Conservation (phyloP, 2,888 invertebrate species). For the Chymomyza amoena region DNA sequence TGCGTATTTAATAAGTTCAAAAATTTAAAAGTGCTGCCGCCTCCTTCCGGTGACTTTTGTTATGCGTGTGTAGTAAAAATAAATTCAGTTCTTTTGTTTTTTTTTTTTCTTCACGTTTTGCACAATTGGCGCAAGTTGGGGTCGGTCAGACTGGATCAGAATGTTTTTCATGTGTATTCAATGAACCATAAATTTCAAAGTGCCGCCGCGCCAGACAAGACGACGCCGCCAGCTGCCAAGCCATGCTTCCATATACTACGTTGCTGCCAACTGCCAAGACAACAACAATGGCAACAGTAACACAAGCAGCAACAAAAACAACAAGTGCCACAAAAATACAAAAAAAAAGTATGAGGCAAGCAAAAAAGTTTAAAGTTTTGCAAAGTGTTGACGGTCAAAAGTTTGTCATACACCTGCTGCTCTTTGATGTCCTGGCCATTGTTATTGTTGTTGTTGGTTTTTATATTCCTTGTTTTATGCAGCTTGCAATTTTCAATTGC, state of each 20-base stretch:
- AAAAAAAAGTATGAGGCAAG: conserved; percentile 4
- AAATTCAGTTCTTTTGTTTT: conserved; percentile 51
- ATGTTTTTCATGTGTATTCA: conserved; percentile 72
- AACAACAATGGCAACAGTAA: not conserved
- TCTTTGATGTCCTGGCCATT: not conserved
- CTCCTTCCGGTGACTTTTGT: conserved; percentile 7
- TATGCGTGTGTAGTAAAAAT: conserved; percentile 36
- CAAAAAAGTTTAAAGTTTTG: not conserved
- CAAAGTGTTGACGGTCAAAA: not conserved
- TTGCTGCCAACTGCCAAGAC: conserved; percentile 18
- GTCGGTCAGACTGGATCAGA: conserved; percentile 35
- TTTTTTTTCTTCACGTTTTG: conserved; percentile 36
- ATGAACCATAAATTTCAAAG: conserved; percentile 73
- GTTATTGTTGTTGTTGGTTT: not conserved
- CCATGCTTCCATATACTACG: conserved; percentile 6
- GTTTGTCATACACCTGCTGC: not conserved
- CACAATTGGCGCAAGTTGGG: not conserved
- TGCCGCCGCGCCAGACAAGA: conserved; percentile 63
- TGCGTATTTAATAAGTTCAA: conserved; percentile 30
- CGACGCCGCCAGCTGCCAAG: conserved; percentile 44
- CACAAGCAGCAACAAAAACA: conserved; percentile 4
- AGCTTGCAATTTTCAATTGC: not conserved
- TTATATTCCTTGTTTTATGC: not conserved
- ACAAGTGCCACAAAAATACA: not conserved
- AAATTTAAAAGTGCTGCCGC: not conserved